phyloP scores from a whole-genome alignment of 2,797 vertebrate genomes.

The Loris lydekkerianus region DNA sequence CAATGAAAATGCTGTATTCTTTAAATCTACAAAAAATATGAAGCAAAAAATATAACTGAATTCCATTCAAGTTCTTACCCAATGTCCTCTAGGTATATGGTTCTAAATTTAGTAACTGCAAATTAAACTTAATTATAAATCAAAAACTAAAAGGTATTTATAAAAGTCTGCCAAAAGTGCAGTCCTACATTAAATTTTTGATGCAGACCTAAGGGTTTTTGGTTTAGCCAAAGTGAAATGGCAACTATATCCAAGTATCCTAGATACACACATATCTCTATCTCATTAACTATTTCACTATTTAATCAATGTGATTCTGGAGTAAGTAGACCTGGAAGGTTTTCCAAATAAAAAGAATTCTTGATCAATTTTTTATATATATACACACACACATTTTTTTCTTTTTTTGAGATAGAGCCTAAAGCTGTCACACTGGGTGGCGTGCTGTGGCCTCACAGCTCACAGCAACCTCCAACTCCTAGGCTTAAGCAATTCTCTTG shows the following conservation, averaged over 20 bases:
- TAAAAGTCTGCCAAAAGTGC: background rate
- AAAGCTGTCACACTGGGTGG: no score
- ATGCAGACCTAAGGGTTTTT: background rate
- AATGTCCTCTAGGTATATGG: background rate
- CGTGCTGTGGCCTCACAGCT: no score
- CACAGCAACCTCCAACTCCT: no score
- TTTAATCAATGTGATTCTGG: background rate
- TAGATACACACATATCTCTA: background rate
- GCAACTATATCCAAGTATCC: background rate
- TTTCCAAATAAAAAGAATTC: background rate
- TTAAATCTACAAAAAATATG: slow-evolving; percentile 47
- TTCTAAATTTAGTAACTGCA: slow-evolving; percentile 15
- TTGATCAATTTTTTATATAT: background rate
- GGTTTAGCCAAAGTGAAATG: slow-evolving; percentile 6
- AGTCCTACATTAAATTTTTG: slow-evolving; percentile 38
- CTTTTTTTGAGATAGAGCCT: no score
- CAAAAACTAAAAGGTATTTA: slow-evolving; percentile 33
- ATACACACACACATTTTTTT: no score
- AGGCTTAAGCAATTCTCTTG: no score
- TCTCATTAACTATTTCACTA: slow-evolving; percentile 34
- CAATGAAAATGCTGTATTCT: background rate
- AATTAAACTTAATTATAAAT: slow-evolving; percentile 5
- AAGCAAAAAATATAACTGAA: slow-evolving; percentile 41
- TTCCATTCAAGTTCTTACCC: slow-evolving; percentile 23
- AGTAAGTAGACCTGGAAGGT: background rate